Evolutionary conservation across 2,888 invertebrate genomes (phyloP), one percentile per base, ranked within the genome.

Genomic region (Branchellion lobata): DNA sequence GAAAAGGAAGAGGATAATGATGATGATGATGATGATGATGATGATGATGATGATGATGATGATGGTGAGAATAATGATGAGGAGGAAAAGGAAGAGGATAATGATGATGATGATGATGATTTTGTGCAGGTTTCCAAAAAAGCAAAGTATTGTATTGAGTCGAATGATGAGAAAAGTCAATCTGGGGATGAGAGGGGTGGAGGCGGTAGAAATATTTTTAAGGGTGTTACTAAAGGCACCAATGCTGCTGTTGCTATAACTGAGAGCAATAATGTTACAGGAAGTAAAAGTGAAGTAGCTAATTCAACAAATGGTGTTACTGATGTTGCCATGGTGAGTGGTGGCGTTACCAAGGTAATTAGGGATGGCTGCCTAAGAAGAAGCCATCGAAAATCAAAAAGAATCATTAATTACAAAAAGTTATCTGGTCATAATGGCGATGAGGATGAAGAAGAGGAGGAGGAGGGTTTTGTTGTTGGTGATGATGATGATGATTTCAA

Each of bases 41-140:
- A n/a, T 14, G 8, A 40, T 34, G 47, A 73, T 73, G 3, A 36
- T 73, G 47, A 73, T 73, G 47, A 8, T 73, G 29, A 11, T 73
- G 18, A 40, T 14, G 29, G 36, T 40, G 29, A 47, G 1, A 8
- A 5, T n/a, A 27, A 40, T 36, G 27, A 73, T 21, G 27, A 73
- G 3, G 24, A 40, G 21, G 24, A 73, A 14, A n/a, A 57, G 5
- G 61, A 57, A 18, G 24, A 5, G 3, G 24, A n/a, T 18, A 5
- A 57, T 57, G 61, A 24, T 57, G 61, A 57, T 57, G 61, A 57
- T 57, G 61, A 57, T 57, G 61, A n/a, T 8, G 61, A 57, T 18
- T 18, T 57, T 57, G 61, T 18, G 5, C n/a, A 18, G 24, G 11
- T n/a, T 57, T n/a, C 5, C 5, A 57, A 57, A 57, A 57, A n/a